Evolutionary conservation across 23 tunicate genomes (phyloP).

Genomic region (Clavelina lepadiformis): DNA sequence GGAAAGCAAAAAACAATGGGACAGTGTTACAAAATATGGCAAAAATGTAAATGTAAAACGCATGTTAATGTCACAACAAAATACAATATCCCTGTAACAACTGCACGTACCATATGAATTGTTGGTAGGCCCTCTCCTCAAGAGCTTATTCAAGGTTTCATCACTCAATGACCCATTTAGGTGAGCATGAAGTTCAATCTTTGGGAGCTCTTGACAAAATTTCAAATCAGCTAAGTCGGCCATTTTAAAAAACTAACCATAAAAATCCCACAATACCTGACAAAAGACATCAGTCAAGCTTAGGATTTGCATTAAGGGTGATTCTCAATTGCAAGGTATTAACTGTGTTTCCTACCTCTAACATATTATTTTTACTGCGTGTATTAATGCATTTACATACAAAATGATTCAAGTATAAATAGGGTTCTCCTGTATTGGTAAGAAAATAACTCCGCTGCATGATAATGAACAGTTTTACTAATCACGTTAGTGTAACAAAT

Average conservation of each 20-base stretch:
- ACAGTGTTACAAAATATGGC: background rate
- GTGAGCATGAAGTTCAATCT: constrained; percentile 99
- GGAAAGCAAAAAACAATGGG: background rate
- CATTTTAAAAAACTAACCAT: background rate
- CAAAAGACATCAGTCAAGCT: no score
- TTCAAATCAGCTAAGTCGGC: background rate
- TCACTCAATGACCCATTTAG: constrained; percentile 85
- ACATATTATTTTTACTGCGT: no score
- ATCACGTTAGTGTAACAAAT: no score
- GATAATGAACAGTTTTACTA: no score
- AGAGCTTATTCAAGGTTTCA: constrained; percentile 19
- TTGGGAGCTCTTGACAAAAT: constrained; percentile 66
- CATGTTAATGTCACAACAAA: background rate
- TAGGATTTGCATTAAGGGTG: no score
- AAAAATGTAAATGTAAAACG: background rate
- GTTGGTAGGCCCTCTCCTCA: constrained; percentile 12
- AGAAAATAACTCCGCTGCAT: no score
- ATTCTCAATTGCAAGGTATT: no score
- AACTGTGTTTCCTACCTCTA: no score
- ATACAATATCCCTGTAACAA: no score
- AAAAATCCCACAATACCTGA: background rate
- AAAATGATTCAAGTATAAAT: no score
- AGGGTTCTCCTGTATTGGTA: no score
- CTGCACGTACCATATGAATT: constrained; percentile 1
- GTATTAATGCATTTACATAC: no score